Conservation (phyloP, 2,113 vertebrate species). For the Cynoglossus semilaevis region DNA sequence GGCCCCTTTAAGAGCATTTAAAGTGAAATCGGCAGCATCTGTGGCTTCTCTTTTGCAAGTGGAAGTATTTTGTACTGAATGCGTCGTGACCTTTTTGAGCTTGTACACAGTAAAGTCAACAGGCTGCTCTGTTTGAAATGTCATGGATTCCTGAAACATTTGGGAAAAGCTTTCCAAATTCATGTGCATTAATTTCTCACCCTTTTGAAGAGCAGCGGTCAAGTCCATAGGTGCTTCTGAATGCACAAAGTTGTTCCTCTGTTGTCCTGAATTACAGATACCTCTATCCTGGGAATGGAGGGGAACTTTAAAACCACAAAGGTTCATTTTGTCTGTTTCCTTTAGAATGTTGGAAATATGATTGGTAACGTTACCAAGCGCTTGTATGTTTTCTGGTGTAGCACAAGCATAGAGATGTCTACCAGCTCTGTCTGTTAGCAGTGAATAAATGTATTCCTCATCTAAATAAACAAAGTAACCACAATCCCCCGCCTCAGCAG, state of each 20-base stretch:
- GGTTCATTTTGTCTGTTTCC: conserved; percentile 74
- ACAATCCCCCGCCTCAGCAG: conserved; percentile 87
- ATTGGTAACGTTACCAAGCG: conserved; percentile 73
- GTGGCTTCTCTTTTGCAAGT: conserved; percentile 59
- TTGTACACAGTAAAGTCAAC: conserved; percentile 86
- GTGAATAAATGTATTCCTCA: conserved; percentile 86
- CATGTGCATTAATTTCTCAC: conserved; percentile 85
- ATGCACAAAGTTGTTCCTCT: conserved; percentile 57
- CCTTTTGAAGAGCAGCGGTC: conserved; percentile 83
- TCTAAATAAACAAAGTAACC: conserved; percentile 92
- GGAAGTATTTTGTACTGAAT: conserved; percentile 66
- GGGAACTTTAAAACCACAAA: conserved; percentile 89
- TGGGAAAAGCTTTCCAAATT: conserved; percentile 87
- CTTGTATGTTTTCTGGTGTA: conserved; percentile 73
- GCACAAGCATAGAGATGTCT: conserved; percentile 86
- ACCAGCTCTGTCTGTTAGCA: conserved; percentile 89
- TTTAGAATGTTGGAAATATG: conserved; percentile 72
- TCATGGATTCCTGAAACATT: conserved; percentile 86
- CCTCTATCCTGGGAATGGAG: conserved; percentile 75
- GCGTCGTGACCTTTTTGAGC: conserved; percentile 83
- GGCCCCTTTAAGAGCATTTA: conserved; percentile 43
- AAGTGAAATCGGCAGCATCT: conserved; percentile 79
- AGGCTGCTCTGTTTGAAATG: conserved; percentile 79
- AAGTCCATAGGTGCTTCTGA: conserved; percentile 83
- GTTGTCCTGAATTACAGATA: conserved; percentile 75